phyloP scores from a whole-genome alignment of 2,888 invertebrate genomes.

The Drosophila parthenogenetica region DNA sequence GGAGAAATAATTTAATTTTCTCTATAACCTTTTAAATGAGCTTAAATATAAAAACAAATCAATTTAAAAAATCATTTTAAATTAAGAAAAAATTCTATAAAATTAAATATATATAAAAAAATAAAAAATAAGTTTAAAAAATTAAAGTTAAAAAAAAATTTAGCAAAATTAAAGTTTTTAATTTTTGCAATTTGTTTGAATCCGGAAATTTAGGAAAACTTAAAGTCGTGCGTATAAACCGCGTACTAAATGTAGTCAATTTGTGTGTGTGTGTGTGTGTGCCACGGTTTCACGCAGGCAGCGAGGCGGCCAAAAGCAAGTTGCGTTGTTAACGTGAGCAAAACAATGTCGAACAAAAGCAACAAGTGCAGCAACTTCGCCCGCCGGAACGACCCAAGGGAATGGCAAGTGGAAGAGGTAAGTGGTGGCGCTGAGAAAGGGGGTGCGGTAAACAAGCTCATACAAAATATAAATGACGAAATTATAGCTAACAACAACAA shows the following conservation, averaged over 20 bases:
- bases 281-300: constrained; percentile 53
- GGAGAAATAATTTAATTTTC: too few species aligned
- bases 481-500: constrained; percentile 53
- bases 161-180: too few species aligned
- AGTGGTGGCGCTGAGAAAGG: not conserved
- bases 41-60: too few species aligned
- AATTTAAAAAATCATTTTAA: too few species aligned
- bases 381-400: constrained; percentile 10
- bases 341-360: constrained; percentile 61
- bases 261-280: constrained; percentile 34
- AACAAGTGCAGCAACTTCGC: constrained; percentile 35
- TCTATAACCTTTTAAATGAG: too few species aligned
- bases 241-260: not conserved
- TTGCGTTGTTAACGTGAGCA: constrained; percentile 71
- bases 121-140: too few species aligned
- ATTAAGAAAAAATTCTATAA: too few species aligned
- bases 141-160: too few species aligned
- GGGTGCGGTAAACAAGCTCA: constrained; percentile 23
- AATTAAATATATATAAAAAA: too few species aligned
- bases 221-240: not conserved
- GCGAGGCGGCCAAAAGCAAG: constrained; percentile 63
- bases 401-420: not conserved
- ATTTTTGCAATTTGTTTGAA: too few species aligned
- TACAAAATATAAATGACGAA: constrained; percentile 71
- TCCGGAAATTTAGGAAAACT: not conserved